A percentile compares a stretch with the other conserved stretches of the same genome.
These are phyloP conservation scores for Denticeps clupeoides DNA, from an alignment of 2,797 vertebrate genomes.

Conservation along the genomic window DNA sequence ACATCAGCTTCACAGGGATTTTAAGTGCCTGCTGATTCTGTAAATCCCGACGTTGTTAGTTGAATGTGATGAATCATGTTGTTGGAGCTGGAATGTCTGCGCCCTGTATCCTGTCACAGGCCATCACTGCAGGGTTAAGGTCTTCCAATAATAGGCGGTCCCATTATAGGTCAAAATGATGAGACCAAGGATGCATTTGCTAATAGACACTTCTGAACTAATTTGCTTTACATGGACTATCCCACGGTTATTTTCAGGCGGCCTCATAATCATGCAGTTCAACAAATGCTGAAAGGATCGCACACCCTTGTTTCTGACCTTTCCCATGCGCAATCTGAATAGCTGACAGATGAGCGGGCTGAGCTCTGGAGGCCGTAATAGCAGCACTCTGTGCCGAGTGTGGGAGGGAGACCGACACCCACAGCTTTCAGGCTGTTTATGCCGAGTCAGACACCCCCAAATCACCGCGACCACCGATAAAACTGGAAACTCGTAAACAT, in stretches of 20 bases:
- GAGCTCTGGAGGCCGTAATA: neutral
- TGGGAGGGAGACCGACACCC: neutral
- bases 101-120: too few relatives aligned
- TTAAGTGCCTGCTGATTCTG: too few relatives aligned
- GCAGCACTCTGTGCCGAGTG: neutral
- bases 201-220: neutral
- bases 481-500: neutral
- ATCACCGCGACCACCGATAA: neutral
- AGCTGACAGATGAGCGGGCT: neutral
- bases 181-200: too few relatives aligned
- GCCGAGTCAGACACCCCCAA: neutral
- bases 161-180: too few relatives aligned
- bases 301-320: neutral
- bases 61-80: too few relatives aligned
- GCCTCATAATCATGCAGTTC: neutral
- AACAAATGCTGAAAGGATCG: neutral
- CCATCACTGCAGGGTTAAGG: too few relatives aligned
- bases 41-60: too few relatives aligned
- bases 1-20: too few relatives aligned
- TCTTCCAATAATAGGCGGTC: too few relatives aligned
- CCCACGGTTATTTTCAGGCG: neutral
- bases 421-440: neutral
- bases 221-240: neutral
- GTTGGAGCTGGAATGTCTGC: too few relatives aligned
- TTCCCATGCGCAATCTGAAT: neutral